Base-by-base conservation (phyloP, 1,140 invertebrate species). In the Littorina saxatilis region DNA sequence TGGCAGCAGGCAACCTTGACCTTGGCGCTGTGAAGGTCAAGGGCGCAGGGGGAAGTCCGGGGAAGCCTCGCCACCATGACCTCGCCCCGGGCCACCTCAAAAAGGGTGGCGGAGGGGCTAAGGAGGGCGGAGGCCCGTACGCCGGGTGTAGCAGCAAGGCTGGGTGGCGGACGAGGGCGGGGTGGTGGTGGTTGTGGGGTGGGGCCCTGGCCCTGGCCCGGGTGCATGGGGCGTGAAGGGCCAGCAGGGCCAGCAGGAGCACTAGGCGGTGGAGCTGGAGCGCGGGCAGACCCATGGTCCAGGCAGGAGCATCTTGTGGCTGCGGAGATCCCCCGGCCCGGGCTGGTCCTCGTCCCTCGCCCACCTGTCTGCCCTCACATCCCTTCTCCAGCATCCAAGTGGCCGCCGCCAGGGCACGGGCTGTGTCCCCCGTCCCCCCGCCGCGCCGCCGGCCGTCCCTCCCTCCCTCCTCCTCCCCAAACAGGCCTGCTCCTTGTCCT, bases 301-400 rank as follows among this genome's bases (percentile, higher is more conserved):
- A 58, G 29, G 50, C 37, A 32, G 29, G 74, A 37, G 74, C 74
- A 76, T 76, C 55, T 76, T 76, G 43, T 47, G 43, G 43, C 27
- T 4, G 66, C 15, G 66, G 66, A 68, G 29, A 32, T n/a, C n/a
- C 17, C 5, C 27, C 66, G n/a, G 58, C 58, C 58, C 29, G 58
- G 29, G 7, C 5, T 17, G 43, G 43, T 47, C 40, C 40, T 4
- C 72, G 13, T 27, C 72, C 13, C 40, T 17, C 43, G 5, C 20
- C 50, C 47, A 50, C 74, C 50, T 58, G 32, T 76, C 74, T 55
- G 58, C 74, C 47, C 55, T 39, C 74, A 15, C 50, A 76, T 76
- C 74, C 74, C 50, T 50, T 50, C 74, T 37, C 74, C 29, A 37
- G 43, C 74, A 76, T 76, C 47, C 50, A 76, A 55, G 35, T 15